These are phyloP conservation scores for Clarias laeviceps DNA, from an alignment of 2,797 vertebrate genomes.

Conservation along the genomic window DNA sequence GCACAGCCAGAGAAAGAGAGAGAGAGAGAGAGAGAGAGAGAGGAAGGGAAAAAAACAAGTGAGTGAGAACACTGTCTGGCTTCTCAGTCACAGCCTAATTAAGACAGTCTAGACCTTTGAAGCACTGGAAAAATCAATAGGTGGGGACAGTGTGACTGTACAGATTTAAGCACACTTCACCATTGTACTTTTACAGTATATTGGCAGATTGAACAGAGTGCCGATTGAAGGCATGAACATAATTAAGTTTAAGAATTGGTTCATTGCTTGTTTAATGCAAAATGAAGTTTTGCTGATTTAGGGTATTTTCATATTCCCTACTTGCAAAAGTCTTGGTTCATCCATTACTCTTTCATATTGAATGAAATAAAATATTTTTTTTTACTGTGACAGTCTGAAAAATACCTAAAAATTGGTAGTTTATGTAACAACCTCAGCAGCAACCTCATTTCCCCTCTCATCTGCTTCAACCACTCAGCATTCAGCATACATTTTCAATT, in stretches of 20 bases:
- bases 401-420: too few species aligned
- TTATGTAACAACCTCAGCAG: too few species aligned
- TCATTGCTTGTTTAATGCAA: neutral
- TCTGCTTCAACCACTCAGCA: too few species aligned
- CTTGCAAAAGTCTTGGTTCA: too few species aligned
- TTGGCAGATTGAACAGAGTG: neutral
- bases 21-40: neutral
- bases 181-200: neutral
- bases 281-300: neutral
- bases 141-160: neutral
- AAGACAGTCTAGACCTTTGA: neutral
- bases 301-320: neutral
- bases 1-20: neutral
- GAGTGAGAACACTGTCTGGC: neutral
- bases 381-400: too few species aligned
- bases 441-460: too few species aligned
- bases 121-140: constrained; percentile 1
- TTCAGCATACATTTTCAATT: too few species aligned
- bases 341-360: too few species aligned
- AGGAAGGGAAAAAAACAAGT: neutral
- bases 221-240: neutral
- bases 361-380: too few species aligned
- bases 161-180: neutral
- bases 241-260: neutral
- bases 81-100: constrained; percentile 6